Base-by-base conservation (phyloP, 2,888 invertebrate species). In the Ormyrus rosae region DNA sequence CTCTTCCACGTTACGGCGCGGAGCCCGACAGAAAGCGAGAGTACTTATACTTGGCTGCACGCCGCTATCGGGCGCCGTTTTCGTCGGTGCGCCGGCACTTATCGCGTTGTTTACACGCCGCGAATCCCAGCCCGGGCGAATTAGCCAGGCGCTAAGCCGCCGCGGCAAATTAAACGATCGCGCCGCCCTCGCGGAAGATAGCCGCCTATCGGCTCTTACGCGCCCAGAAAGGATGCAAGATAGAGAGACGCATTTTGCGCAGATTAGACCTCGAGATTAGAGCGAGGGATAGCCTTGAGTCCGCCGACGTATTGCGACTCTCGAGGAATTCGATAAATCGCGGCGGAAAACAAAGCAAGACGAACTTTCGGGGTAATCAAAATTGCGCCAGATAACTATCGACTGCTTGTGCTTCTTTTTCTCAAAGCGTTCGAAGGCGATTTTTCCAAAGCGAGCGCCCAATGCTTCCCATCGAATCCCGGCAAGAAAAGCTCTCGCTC, bases 11-110 rank as follows among this genome's bases (percentile, higher is more conserved):
- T 34, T 58, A 34, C 58, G 2, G 45, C 6, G 13, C 13, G 13
- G 34, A 34, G 64, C 53, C 64, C 46, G 48, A 53, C 34, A 13
- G 68, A 79, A 79, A 79, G 78, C 63, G 78, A 79, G 78, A 79
- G 78, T 34, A 34, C 34, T 34, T 34, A 34, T 34, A 34, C 34
- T 34, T 34, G 34, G 34, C 34, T 51, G 72, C 65, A 5, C 51
- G 67, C 67, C 71, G 65, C 65, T 60, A 56, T 68, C 55, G 53
- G 13, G n/a, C 53, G 34, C 55, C 5, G 68, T 68, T 68, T 68
- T 68, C 34, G 55, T 58, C 48, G 13, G 45, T 19, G 19, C 13
- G 9, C 46, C 72, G 19, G 19, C 73, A 48, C 55, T 73, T 73
- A 73, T 64, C 64, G 55, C 10, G 46, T 64, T 73, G 73, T 73